These are phyloP conservation scores for Grus americana DNA, from an alignment of 2,113 vertebrate genomes.

Conservation along the genomic window DNA sequence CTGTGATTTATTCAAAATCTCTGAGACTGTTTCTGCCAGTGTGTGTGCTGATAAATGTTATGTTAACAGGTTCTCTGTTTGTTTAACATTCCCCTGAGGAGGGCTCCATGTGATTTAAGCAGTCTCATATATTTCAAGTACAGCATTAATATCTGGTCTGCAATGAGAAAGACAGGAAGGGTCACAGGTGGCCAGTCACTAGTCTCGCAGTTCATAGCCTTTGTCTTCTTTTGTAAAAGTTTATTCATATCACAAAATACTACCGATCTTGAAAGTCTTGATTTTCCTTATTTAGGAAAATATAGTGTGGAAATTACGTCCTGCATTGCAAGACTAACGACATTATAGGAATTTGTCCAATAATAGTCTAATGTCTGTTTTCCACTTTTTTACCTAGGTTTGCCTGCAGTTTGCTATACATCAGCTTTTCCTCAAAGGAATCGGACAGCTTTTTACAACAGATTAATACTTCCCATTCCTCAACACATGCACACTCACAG, in stretches of 20 bases:
- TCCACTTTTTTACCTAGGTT: not conserved
- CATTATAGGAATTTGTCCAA: not conserved
- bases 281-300: not conserved
- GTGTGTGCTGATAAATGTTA: constrained; percentile 39
- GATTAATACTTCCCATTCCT: not conserved
- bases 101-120: not conserved
- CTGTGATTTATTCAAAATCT: constrained; percentile 41
- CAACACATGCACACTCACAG: not conserved
- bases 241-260: not conserved
- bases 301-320: not conserved
- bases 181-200: not conserved
- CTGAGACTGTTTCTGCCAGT: not conserved
- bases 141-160: not conserved
- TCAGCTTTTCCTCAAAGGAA: not conserved
- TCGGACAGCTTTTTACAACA: not conserved
- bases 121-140: not conserved
- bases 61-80: constrained; percentile 35
- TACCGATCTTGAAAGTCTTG: not conserved
- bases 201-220: not conserved
- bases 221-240: not conserved
- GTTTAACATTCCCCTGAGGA: constrained; percentile 2
- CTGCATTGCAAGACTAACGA: not conserved
- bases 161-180: not conserved
- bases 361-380: not conserved
- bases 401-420: not conserved